Base-by-base conservation (phyloP, 2,797 vertebrate species). In the Myiotriccus ornatus region DNA sequence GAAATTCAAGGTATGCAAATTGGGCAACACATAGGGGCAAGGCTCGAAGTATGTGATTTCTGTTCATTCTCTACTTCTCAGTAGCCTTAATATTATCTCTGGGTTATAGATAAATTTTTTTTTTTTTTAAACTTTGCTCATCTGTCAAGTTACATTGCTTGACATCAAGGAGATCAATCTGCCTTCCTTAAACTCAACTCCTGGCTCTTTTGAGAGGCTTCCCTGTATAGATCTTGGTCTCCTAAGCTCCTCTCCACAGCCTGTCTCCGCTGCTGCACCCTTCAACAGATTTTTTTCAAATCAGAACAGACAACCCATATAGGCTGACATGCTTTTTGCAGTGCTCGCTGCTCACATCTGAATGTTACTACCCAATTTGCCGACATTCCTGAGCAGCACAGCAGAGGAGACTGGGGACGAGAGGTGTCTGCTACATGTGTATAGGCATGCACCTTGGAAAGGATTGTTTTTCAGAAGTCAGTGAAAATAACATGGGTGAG, bases 301-400 rank as follows among this genome's bases (percentile, higher is more conserved):
- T 97, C 78, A 73, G 84, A 97, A 80, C 93, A 96, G 96, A 97
- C 96, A 97, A 30, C 63, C 70, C 84, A 15, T 83, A 43, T 4
- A 93, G 62, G 76, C 78, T 95, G 94, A 96, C 93, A 95, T 28
- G 86, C 68, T 94, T 90, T 92, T 86, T 96, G 76, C 84, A 49
- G 68, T 7, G 23, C 94, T 95, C 0, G 0, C 87, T 93, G 87
- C 90, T 95, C 73, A 77, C 46, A 53, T 82, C 73, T 60, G 78
- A 86, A 43, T 30, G 65, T 56, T 89, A 5, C 67, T 67, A 44
- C 57, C 80, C 68, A 59, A 49, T 35, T 84, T 77, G 83, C 87
- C 52, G 16, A 43, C 59, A 18, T 64, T 87, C 28, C 84, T 59
- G 82, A 70, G 87, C 68, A 77, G 79, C 74, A 57, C 52, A 63